These are phyloP conservation scores for Octonoba sinensis DNA, from an alignment of 2,888 invertebrate genomes.

Conservation along the genomic window DNA sequence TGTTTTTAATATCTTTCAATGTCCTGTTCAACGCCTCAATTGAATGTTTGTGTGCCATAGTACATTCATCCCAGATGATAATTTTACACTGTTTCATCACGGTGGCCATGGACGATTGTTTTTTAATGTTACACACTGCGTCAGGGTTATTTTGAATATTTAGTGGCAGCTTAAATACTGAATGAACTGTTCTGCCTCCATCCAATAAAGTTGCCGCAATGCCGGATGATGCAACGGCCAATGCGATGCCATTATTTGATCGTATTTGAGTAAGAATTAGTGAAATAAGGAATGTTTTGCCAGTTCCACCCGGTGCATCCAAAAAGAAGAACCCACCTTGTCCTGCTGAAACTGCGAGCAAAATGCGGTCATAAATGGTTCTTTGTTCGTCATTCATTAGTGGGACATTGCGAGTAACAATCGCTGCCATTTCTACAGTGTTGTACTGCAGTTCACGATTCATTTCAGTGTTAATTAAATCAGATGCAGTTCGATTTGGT, in stretches of 20 bases:
- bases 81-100: constrained; percentile 22
- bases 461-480: too few relatives aligned
- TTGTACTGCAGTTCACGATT: constrained; percentile 21
- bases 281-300: constrained; percentile 72
- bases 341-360: too few relatives aligned
- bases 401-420: constrained; percentile 19
- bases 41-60: constrained; percentile 44
- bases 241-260: constrained; percentile 68
- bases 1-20: constrained; percentile 14
- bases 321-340: too few relatives aligned
- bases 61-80: constrained; percentile 22
- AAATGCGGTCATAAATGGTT: too few relatives aligned
- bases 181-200: constrained; percentile 71
- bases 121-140: constrained; percentile 33
- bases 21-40: constrained; percentile 65
- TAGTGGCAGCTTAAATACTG: constrained; percentile 70
- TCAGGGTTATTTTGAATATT: constrained; percentile 65
- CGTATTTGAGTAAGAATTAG: constrained; percentile 70
- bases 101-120: constrained; percentile 24
- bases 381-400: constrained; percentile 17
- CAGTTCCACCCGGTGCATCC: constrained; percentile 69
- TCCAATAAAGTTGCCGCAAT: constrained; percentile 70
- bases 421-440: constrained; percentile 20
- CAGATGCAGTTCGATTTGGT: too few relatives aligned
- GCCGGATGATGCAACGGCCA: constrained; percentile 69